Evolutionary conservation across 2,113 vertebrate species (phyloP), one percentile per base, ranked within the genome.

Genomic region (Notothenia coriiceps): DNA sequence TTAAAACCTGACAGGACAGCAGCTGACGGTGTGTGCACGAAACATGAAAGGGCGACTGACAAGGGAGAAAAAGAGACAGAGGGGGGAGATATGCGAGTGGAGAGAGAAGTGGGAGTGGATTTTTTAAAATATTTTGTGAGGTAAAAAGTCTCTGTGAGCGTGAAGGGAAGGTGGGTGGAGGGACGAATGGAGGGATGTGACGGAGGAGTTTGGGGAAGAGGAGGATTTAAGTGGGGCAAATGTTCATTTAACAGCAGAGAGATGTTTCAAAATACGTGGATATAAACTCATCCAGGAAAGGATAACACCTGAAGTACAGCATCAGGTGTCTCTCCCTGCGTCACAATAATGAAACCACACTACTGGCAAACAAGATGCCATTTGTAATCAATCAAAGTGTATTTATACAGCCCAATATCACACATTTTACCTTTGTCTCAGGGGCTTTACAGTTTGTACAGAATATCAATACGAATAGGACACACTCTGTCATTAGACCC

Each of bases 1-100:
- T 40, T 6, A 40, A 77, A 85, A 85, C 84, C 86, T 88, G 91
- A 91, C 88, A 61, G 83, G 80, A 82, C 86, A 84, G 89, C 90
- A 88, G 92, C 87, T 81, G 84, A 81, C 77, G 43, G 85, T 82
- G 64, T 80, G 85, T 56, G 74, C 70, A 29, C 47, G 62, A 57
- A 40, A 81, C 77, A 77, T 60, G 72, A 83, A 62, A 86, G 74
- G 81, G 75, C 59, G 25, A 57, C 80, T 67, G 84, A 86, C 67
- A 55, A 56, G 50, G 57, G 65, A 66, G 46, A 46, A 14, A 60
- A 25, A 50, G 50, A 29, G 52, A 56, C 25, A 55, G 54, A 43
- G 59, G 51, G 29, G 60, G 12, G 15, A 55, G 66, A 40, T 40
- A 40, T 2, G 54, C 51, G 52, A 50, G 63, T 35, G 55, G 50